Evolutionary conservation across 2,888 invertebrate genomes (phyloP), one percentile per base, ranked within the genome.

Genomic region (Bhutanitis thaidina): DNA sequence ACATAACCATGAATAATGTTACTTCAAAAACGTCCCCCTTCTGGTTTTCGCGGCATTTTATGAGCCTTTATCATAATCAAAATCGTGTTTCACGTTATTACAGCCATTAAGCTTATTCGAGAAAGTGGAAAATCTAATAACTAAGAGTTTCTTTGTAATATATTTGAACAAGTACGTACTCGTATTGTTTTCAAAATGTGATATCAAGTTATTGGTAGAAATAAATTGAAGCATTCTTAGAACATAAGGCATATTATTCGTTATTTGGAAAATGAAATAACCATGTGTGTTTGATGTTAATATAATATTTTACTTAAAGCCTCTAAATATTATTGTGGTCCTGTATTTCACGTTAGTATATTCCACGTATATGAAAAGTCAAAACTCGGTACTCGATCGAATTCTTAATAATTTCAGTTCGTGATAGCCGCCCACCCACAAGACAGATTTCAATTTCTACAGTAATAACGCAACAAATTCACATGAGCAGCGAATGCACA

Each of bases 401-500:
- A 47, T 25, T 32, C 37, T 29, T 38, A 40, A 44, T 38, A 34
- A 8, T 48, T 43, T 39, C 45, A 32, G 39, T 40, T 45, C 36
- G 45, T 40, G 59, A 63, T 67, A 43, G 41, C 66, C 65, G 65
- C 63, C 63, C 71, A 66, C 63, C 63, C 71, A 65, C 57, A 59
- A 65, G 64, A 65, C 64, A 64, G 64, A 68, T 73, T 80, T 75
- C 68, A 75, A 76, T 80, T 77, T 77, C 53, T 57, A 49, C 53
- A 46, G 52, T 58, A 76, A 79, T 77, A 79, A 71, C 69, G 71
- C 65, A 72, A 74, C 72, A 75, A 76, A 77, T 77, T 77, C 80
- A 69, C 74, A 76, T 74, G 72, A 71, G 75, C 73, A 71, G 70
- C 71, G 76, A 75, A 77, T 79, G 81, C 80, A 83, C 69, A 70